A percentile compares a stretch with the other conserved stretches of the same genome.
Evolutionary conservation across 2,113 vertebrate genomes (phyloP).

Genomic region (Dolichallabes microphthalmus): DNA sequence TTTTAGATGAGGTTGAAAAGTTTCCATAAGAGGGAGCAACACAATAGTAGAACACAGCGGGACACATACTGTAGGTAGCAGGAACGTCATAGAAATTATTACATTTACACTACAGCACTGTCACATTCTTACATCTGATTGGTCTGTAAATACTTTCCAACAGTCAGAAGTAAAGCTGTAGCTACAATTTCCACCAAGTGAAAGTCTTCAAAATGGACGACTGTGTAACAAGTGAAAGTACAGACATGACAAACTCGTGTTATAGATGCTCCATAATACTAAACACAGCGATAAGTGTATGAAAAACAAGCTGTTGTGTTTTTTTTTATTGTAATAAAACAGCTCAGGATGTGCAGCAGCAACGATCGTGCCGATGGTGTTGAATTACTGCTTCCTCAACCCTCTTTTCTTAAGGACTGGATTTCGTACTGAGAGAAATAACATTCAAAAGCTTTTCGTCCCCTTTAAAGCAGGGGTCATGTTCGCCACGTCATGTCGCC

Average conservation of each 20-base stretch:
- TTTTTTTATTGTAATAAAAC: neutral
- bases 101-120: neutral
- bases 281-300: neutral
- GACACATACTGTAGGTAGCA: neutral
- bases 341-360: neutral
- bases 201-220: neutral
- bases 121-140: neutral
- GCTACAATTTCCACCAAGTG: neutral
- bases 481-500: no score
- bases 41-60: neutral
- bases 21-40: neutral
- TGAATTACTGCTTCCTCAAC: neutral
- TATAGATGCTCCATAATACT: neutral
- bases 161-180: neutral
- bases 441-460: neutral
- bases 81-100: neutral
- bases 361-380: neutral
- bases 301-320: neutral
- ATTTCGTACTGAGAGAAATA: neutral
- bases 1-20: neutral
- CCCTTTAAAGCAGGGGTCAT: no score
- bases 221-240: neutral
- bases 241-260: neutral
- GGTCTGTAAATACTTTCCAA: neutral
- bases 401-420: neutral